These are phyloP conservation scores for Drosophila buzzatii DNA, from an alignment of 2,888 invertebrate species.

Conservation along the genomic window DNA sequence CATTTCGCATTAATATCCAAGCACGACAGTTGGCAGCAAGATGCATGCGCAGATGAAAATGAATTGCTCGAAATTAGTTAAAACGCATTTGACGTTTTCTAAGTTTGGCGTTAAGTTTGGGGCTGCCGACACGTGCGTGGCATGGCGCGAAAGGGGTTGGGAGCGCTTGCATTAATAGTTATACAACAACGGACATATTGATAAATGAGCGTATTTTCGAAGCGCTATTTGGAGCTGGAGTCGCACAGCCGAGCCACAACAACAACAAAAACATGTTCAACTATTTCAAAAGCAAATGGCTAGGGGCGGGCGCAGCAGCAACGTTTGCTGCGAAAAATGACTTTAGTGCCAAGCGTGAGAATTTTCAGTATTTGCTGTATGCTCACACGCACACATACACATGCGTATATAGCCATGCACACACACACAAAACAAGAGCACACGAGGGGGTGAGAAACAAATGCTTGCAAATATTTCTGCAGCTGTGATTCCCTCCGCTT, in stretches of 20 bases:
- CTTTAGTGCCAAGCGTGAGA: conserved; percentile 75
- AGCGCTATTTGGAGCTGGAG: conserved; percentile 41
- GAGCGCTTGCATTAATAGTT: conserved; percentile 76
- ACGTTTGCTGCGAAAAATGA: conserved; percentile 69
- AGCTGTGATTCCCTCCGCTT: conserved; percentile 70
- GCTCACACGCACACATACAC: conserved; percentile 12
- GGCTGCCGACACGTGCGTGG: conserved; percentile 43
- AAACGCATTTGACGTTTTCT: conserved; percentile 72
- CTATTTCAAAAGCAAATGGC: conserved; percentile 74
- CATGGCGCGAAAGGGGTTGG: background rate
- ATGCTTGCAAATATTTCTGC: conserved; percentile 77
- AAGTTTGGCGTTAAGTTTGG: conserved; percentile 60
- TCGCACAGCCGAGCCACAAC: conserved; percentile 24
- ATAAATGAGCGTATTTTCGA: conserved; percentile 80
- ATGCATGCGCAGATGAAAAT: conserved; percentile 70
- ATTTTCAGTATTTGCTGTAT: conserved; percentile 50
- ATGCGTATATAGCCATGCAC: conserved; percentile 19
- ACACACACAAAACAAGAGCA: conserved; percentile 23
- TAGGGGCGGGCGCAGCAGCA: conserved; percentile 30
- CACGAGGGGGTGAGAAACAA: conserved; percentile 63
- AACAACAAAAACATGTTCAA: conserved; percentile 46
- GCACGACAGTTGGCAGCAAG: conserved; percentile 57
- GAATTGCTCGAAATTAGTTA: conserved; percentile 76
- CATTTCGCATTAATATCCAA: conserved; percentile 68
- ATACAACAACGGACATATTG: conserved; percentile 83